Base-by-base conservation (phyloP, 2,888 invertebrate genomes). In the Himalopsyche anomala region DNA sequence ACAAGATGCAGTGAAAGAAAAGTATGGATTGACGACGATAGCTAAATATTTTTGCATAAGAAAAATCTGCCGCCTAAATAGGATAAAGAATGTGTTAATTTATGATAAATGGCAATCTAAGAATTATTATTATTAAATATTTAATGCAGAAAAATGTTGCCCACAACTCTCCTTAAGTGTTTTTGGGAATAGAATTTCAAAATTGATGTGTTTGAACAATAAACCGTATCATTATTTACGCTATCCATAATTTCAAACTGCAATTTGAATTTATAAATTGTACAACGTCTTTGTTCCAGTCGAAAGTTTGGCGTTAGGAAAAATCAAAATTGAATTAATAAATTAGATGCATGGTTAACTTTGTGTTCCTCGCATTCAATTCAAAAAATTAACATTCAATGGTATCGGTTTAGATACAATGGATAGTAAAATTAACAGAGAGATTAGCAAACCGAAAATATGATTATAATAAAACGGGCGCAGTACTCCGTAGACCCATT, bases 141-240 rank as follows among this genome's bases (percentile, higher is more conserved):
- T 51, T 2, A 15, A 51, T 51, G 12, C 12, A 51, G 1, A 62
- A 62, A n/a, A 74, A 36, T 74, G 74, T 74, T 74, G 28, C 36
- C 74, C 1, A 74, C n/a, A 5, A 4, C 74, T 38, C 38, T 36
- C 4, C 4, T 36, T 5, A 74, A 74, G 74, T 74, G 74, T 74
- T 74, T 74, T 74, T 38, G 74, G 36, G 36, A 74, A 74, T 74
- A 74, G 74, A 74, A 38, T 74, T 36, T 74, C 19, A 74, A 74
- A 74, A 80, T 80, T 80, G 51, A 45, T 80, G 80, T 80, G 80
- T 80, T n/a, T 80, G 28, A 80, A 80, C 80, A 42, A 80, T 80
- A 80, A 19, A 80, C 42, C 28, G 80, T 80, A 80, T 80, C 80
- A 80, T 80, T 80, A 80, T 80, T 80, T 80, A 80, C 45, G 80